These are phyloP conservation scores for Idris sp. DNA, from an alignment of 1,140 invertebrate species.

Conservation along the genomic window DNA sequence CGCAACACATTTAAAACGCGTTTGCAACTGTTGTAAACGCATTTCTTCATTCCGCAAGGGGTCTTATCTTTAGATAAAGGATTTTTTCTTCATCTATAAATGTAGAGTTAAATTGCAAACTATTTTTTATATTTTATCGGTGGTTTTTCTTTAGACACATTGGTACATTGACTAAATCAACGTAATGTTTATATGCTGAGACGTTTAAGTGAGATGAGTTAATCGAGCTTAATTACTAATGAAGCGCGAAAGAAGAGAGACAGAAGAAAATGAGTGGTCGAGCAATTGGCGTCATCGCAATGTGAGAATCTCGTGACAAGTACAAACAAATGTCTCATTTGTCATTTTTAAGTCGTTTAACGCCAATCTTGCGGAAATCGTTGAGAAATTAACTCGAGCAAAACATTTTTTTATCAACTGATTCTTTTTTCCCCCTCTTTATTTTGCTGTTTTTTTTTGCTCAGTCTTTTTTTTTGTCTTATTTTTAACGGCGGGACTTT, in stretches of 20 bases:
- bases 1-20: too few relatives aligned
- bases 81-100: too few relatives aligned
- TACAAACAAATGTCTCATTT: constrained; percentile 44
- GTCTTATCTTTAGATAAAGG: too few relatives aligned
- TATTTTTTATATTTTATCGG: too few relatives aligned
- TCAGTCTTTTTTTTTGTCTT: constrained; percentile 4
- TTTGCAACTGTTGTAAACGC: too few relatives aligned
- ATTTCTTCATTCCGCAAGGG: too few relatives aligned
- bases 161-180: too few relatives aligned
- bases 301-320: constrained; percentile 39
- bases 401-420: not conserved
- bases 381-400: constrained; percentile 4
- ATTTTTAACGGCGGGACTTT: too few relatives aligned
- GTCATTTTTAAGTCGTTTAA: constrained; percentile 39
- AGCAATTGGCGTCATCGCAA: too few relatives aligned
- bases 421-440: too few relatives aligned
- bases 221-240: constrained; percentile 63
- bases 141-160: too few relatives aligned
- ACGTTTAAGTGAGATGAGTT: constrained; percentile 33
- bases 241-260: constrained; percentile 56
- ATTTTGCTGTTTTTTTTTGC: constrained; percentile 1
- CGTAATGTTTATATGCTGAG: constrained; percentile 4
- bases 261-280: constrained; percentile 51
- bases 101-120: too few relatives aligned
- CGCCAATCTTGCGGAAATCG: constrained; percentile 11